phyloP scores from a whole-genome alignment of 2,888 invertebrate species.

The Apodemia duryi region DNA sequence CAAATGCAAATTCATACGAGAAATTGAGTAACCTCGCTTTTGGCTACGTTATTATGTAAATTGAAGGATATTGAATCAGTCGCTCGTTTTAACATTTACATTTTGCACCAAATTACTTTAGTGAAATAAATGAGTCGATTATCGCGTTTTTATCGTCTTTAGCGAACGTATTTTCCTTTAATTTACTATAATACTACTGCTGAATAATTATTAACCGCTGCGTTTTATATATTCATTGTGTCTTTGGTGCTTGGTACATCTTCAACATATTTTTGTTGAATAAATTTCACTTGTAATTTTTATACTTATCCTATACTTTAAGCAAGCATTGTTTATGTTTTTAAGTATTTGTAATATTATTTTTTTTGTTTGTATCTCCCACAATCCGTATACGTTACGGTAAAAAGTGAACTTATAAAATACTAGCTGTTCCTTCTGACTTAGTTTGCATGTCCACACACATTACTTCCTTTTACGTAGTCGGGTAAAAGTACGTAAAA shows the following conservation, averaged over 20 bases:
- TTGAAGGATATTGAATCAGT: constrained; percentile 34
- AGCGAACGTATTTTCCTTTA: neutral
- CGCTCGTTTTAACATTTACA: constrained; percentile 20
- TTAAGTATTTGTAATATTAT: too few relatives aligned
- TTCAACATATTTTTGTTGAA: too few relatives aligned
- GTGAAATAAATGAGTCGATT: constrained; percentile 1
- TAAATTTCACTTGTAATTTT: too few relatives aligned
- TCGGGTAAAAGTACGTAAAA: too few relatives aligned
- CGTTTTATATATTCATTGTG: constrained; percentile 21
- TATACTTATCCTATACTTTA: too few relatives aligned
- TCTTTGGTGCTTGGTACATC: constrained; percentile 9
- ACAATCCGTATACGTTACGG: too few relatives aligned
- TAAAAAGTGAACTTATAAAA: too few relatives aligned
- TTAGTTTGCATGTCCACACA: too few relatives aligned
- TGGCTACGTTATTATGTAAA: constrained; percentile 50
- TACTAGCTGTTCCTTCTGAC: too few relatives aligned
- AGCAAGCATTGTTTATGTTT: too few relatives aligned
- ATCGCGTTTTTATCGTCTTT: neutral
- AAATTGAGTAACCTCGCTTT: constrained; percentile 50
- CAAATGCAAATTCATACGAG: constrained; percentile 63
- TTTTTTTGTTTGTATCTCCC: too few relatives aligned
- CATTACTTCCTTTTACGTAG: too few relatives aligned
- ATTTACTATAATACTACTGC: neutral
- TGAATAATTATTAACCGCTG: neutral
- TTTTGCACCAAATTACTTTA: constrained; percentile 5